Percentiles rank a stretch among this genome's conserved stretches.
phyloP scores from a whole-genome alignment of 2,797 vertebrate genomes.

The Urophycis tenuis region DNA sequence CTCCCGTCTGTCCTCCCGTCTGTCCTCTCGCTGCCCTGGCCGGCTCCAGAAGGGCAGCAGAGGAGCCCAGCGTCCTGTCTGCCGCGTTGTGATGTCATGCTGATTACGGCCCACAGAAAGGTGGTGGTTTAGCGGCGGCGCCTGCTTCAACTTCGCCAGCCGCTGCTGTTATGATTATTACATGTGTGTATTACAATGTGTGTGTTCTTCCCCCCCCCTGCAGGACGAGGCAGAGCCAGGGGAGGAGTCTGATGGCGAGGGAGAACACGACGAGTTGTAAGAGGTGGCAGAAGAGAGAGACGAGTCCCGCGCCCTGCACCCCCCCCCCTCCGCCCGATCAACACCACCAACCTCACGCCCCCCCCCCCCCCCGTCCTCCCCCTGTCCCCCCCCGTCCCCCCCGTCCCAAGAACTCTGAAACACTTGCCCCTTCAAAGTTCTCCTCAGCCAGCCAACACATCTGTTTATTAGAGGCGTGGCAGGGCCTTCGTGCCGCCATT shows the following conservation, averaged over 20 bases:
- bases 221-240: slow-evolving; percentile 78
- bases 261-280: slow-evolving; percentile 89
- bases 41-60: no score
- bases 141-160: neutral
- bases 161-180: no score
- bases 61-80: neutral
- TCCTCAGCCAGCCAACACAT: slow-evolving; percentile 26
- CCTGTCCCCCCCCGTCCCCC: slow-evolving; percentile 47
- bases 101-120: neutral
- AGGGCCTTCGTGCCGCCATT: slow-evolving; percentile 30
- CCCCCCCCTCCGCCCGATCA: slow-evolving; percentile 49
- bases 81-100: no score
- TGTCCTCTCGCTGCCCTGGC: no score
- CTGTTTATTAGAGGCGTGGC: slow-evolving; percentile 38
- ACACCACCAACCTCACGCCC: slow-evolving; percentile 63
- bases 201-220: neutral
- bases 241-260: slow-evolving; percentile 79
- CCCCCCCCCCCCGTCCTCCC: no score
- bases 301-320: slow-evolving; percentile 54
- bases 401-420: slow-evolving; percentile 64
- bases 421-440: slow-evolving; percentile 46
- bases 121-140: neutral
- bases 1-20: neutral
- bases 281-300: slow-evolving; percentile 46
- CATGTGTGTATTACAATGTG: no score